phyloP scores from a whole-genome alignment of 2,797 vertebrate genomes.

The Semotilus atromaculatus region DNA sequence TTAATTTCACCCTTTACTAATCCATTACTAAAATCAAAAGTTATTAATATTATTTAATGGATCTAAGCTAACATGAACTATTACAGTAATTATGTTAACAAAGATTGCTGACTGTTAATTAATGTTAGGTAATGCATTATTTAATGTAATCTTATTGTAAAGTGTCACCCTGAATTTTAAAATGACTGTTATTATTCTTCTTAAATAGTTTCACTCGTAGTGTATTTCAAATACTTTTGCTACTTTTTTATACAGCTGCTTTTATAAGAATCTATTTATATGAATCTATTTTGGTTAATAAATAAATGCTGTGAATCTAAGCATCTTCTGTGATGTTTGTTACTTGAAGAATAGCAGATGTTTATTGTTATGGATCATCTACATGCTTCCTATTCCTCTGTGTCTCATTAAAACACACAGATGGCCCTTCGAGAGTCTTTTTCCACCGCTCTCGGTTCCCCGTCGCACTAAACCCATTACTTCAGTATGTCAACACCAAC shows the following conservation, averaged over 20 bases:
- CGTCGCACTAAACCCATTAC: neutral
- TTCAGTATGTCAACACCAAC: slow-evolving; percentile 23
- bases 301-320: neutral
- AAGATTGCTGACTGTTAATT: neutral
- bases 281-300: neutral
- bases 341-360: slow-evolving; percentile 38
- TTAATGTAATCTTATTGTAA: neutral
- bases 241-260: slow-evolving; percentile 25
- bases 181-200: neutral
- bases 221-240: slow-evolving; percentile 16
- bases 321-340: neutral
- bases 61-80: neutral
- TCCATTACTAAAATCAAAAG: neutral
- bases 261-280: slow-evolving; percentile 26
- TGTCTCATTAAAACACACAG: slow-evolving; percentile 55
- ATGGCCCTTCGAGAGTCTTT: slow-evolving; percentile 42
- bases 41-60: neutral
- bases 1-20: neutral
- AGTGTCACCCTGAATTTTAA: neutral
- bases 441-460: slow-evolving; percentile 26
- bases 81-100: neutral
- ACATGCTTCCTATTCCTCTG: slow-evolving; percentile 36
- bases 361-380: slow-evolving; percentile 46
- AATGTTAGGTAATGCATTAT: neutral
- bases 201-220: neutral